Base-by-base conservation (phyloP, 2,888 invertebrate species). In the Ceraclea dissimilis region DNA sequence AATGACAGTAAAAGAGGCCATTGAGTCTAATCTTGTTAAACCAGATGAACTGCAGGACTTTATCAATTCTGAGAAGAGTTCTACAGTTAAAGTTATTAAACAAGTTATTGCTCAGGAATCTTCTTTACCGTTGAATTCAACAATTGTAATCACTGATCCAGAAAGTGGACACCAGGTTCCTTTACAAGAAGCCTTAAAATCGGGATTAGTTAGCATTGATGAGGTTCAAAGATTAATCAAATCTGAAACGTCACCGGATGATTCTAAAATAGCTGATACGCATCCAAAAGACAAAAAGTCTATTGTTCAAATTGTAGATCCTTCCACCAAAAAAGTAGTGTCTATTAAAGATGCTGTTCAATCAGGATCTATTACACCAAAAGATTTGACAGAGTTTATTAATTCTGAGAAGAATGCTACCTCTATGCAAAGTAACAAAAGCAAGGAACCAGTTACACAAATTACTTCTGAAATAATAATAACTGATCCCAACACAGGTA, bases 301-400 rank as follows among this genome's bases (percentile, higher is more conserved):
- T n/a, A 13, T 46, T 46, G 51, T 92, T 0, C 81, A 82, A 66
- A 83, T 92, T 2, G 75, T 80, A 58, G 86, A 92, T 68, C 87
- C 90, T 0, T 68, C 72, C 58, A 82, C 84, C 0, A 85, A 88
- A 10, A 78, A 82, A 66, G 75, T 81, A 59, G 77, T 91, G 51
- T 77, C 81, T 6, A 43, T 84, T 1, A 67, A 71, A 22, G 76
- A 81, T 63, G 75, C 76, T 11, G 60, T 78, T 16, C 65, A 71
- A 52, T 68, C 69, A 57, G 74, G 73, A 8, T 57, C 70, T 2
- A 65, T 69, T 21, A 66, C 66, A 22, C 65, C 66, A 13, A 66
- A 69, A 57, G 65, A 71, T 55, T 54, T 69, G 17, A 66, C 66
- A 34, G 64, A 67, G 60, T 63, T 68, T 46, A 44, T 57, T 2